phyloP scores from a whole-genome alignment of 2,797 vertebrate genomes.

The Natrix natrix region DNA sequence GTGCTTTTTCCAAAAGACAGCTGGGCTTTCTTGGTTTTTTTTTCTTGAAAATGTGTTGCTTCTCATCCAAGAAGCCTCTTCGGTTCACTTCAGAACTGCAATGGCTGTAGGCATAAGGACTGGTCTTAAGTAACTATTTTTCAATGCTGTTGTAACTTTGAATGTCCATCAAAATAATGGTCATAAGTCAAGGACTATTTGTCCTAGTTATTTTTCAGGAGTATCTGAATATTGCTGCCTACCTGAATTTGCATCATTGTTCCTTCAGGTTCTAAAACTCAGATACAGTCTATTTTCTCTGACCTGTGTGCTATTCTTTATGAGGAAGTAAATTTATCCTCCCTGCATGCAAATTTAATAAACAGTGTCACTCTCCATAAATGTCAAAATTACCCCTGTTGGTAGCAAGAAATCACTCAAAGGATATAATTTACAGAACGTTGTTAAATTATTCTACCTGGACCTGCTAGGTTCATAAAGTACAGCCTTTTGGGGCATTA shows the following conservation, averaged over 20 bases:
- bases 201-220: not conserved
- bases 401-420: slow-evolving; percentile 4
- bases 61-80: not conserved
- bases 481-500: not conserved
- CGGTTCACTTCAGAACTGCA: not conserved
- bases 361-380: slow-evolving; percentile 1
- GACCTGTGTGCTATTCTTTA: slow-evolving; percentile 3
- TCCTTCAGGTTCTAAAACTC: not conserved
- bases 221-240: not conserved
- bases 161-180: not conserved
- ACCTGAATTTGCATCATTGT: no score
- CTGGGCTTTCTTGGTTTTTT: not conserved
- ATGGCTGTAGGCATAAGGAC: not conserved
- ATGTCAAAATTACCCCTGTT: slow-evolving; percentile 3
- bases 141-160: not conserved
- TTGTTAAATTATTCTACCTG: slow-evolving; percentile 1
- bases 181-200: not conserved
- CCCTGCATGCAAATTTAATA: slow-evolving; percentile 13
- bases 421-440: not conserved
- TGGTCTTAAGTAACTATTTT: not conserved
- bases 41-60: not conserved
- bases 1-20: not conserved
- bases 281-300: not conserved
- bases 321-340: slow-evolving; percentile 9
- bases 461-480: not conserved